Base-by-base conservation (phyloP, 1,140 invertebrate species). In the Centruroides sculpturatus region DNA sequence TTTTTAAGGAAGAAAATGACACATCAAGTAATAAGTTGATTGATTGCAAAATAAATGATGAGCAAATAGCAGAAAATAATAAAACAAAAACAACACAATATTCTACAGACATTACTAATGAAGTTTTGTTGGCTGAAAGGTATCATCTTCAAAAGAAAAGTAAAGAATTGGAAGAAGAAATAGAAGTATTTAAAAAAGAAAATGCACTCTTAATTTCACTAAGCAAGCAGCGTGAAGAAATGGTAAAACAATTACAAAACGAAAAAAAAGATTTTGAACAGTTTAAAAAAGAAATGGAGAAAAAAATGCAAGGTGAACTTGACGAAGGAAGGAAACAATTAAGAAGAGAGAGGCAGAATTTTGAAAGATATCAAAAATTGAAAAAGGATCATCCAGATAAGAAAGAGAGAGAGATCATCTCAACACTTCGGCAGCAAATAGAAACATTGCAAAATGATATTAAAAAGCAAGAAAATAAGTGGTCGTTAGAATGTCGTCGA, bases 391-490 rank as follows among this genome's bases (percentile, higher is more conserved):
- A 55, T 62, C 35, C 47, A 23, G 49, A 11, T 46, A 54, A 47
- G 35, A 62, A 62, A 56, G 61, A 62, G 47, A 52, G 56, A 7
- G 61, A 62, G 51, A 57, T 55, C n/a, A 55, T 62, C 23, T n/a
- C 46, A 6, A 54, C 34, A 35, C 34, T 59, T n/a, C 12, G 54
- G 51, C 46, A 59, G 55, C 53, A 59, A 56, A 48, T 59, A 35
- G 57, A 62, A 35, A 50, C 59, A 10, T 55, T 62, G 50, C 57
- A 59, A 56, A 48, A 62, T 3, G 61, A 62, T 48, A 23, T 59
- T 5, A 62, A 59, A 36, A 48, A 36, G 47, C 57, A 62, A 47
- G 57, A 55, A 47, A 62, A 55, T 10, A 62, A 57, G 47, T 62
- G 53, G 53, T 58, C 34, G n/a, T 51, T 47, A 34, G 61, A 59